Evolutionary conservation across 2,113 vertebrate genomes (phyloP).

Genomic region (Mirounga angustirostris): DNA sequence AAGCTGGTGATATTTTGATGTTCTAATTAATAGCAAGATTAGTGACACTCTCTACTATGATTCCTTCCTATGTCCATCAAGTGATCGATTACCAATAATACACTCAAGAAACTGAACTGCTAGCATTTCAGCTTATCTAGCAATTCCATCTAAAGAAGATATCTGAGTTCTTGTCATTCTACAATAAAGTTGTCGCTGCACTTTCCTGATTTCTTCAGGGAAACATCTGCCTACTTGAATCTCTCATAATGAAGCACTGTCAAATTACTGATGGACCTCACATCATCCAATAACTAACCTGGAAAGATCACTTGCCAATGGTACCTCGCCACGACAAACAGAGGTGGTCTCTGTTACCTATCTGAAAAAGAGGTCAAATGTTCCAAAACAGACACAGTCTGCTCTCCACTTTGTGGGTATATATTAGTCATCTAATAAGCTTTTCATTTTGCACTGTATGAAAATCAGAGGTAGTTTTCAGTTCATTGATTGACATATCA

Average conservation of each 20-base stretch:
- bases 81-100: conserved; percentile 14
- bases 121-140: conserved; percentile 59
- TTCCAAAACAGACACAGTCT: background rate
- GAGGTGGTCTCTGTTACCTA: conserved; percentile 55
- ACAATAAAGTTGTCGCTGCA: conserved; percentile 75
- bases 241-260: conserved; percentile 72
- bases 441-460: background rate
- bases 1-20: background rate
- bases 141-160: conserved; percentile 12
- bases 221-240: conserved; percentile 78
- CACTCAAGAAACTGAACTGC: background rate
- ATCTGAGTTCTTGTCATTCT: conserved; percentile 59
- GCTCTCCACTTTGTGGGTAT: background rate
- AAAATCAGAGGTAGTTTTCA: conserved; percentile 26
- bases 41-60: background rate
- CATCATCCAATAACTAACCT: conserved; percentile 65
- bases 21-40: conserved; percentile 51
- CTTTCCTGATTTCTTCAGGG: conserved; percentile 71
- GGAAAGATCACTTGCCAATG: background rate
- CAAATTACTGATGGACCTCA: conserved; percentile 39
- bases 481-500: conserved; percentile 17
- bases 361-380: conserved; percentile 35
- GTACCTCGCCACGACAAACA: conserved; percentile 61
- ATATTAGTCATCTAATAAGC: background rate
- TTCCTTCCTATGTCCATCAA: conserved; percentile 20